These are phyloP conservation scores for Scopus umbretta DNA, from an alignment of 2,113 vertebrate species.

Conservation along the genomic window DNA sequence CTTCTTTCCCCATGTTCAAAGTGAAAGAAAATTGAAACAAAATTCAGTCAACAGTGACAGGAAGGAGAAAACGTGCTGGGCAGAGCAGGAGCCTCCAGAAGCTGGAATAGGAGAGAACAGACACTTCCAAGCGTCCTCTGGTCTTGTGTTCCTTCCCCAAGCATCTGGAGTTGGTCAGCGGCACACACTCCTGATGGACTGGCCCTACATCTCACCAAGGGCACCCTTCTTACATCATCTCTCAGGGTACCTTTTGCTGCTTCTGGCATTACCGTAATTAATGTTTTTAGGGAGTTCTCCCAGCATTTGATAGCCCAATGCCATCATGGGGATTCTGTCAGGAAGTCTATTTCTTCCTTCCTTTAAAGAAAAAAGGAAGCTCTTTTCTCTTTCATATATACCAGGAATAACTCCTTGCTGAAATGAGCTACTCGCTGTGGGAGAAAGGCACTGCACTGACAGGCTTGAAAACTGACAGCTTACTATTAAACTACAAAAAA, in stretches of 20 bases:
- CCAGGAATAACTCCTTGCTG: not conserved
- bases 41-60: not conserved
- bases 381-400: not conserved
- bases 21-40: not conserved
- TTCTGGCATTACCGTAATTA: not conserved
- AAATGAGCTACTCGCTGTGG: not conserved
- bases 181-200: not conserved
- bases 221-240: not conserved
- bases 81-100: not conserved
- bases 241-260: not conserved
- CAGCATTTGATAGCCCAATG: not conserved
- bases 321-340: not conserved
- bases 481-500: not conserved
- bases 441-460: not conserved
- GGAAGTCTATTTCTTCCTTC: not conserved
- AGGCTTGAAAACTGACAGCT: not conserved
- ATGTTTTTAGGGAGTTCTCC: not conserved
- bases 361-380: not conserved
- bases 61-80: not conserved
- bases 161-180: not conserved
- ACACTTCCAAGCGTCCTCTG: not conserved
- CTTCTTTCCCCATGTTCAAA: not conserved
- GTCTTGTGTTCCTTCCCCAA: not conserved
- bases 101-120: not conserved
- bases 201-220: fast-evolving